Evolutionary conservation across 2,888 invertebrate species (phyloP), one percentile per base, ranked within the genome.

Genomic region (Sinohyriopsis cumingii): DNA sequence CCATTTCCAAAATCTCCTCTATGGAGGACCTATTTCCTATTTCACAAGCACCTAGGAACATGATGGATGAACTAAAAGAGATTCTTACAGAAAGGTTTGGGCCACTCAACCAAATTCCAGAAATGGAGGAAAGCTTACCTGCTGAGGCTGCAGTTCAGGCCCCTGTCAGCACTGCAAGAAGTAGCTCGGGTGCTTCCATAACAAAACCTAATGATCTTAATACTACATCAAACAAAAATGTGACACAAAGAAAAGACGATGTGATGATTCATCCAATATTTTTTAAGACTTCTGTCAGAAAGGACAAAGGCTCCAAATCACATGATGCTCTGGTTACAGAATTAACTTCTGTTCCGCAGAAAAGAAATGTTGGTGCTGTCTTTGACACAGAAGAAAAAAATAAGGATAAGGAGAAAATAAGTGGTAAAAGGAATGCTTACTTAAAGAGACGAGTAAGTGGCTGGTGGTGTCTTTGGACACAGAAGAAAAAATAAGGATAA

Each of bases 251-350:
- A 45, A 45, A 12, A 45, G 45, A 45, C 15, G 45, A 15, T 45
- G 15, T 45, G 45, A 57, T 81, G 62, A 75, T 79, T 56, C 81
- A 81, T 65, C 86, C 84, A 28, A 83, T 85, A 45, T 79, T 86
- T 28, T 86, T 82, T 60, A 82, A 84, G 61, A 80, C 84, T 65
- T 84, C 84, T 7, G 75, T 80, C 5, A 84, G 82, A 62, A 82
- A 79, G 61, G 84, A 86, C 67, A 83, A 83, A 9, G 86, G 84
- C 24, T 84, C 84, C 22, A 84, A 83, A 68, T 73, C 82, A 24
- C 83, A 86, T 75, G 84, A 83, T 69, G 78, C 78, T 18, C 68
- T 86, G 20, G 79, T 86, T 9, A 80, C 78, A 55, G 86, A 86
- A 66, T 67, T 86, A 64, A 78, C 79, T 19, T 69, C 76, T 20